Conservation (phyloP, 2,113 vertebrate species). For the Ariopsis seemanni region DNA sequence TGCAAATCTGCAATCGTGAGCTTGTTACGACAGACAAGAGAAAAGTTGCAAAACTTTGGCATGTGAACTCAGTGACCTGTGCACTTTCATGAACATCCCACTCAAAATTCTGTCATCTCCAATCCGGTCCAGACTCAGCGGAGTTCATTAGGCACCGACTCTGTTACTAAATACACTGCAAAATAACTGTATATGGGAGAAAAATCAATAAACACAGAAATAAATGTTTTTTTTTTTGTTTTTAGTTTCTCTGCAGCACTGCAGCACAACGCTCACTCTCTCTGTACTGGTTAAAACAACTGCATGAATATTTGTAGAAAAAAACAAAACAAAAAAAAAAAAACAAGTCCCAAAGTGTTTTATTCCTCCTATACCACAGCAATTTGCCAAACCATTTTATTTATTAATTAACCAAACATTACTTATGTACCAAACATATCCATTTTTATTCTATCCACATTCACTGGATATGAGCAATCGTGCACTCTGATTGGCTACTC, state of each 20-base stretch:
- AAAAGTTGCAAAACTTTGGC: neutral
- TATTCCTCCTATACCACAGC: neutral
- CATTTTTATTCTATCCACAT: too few species aligned
- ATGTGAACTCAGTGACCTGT: neutral
- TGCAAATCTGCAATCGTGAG: neutral
- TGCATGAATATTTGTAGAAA: neutral
- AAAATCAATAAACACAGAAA: slow-evolving; percentile 5
- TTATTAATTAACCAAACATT: too few species aligned
- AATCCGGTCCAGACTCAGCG: neutral
- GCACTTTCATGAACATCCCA: neutral
- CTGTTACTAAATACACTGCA: slow-evolving; percentile 1
- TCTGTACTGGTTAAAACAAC: neutral
- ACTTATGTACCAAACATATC: too few species aligned
- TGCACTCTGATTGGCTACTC: too few species aligned
- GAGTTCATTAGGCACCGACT: slow-evolving; percentile 5
- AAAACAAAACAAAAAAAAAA: too few species aligned
- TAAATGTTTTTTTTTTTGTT: neutral
- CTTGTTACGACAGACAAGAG: neutral
- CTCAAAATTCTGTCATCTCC: neutral
- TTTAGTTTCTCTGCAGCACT: neutral
- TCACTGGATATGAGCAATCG: too few species aligned
- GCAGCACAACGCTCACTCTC: neutral
- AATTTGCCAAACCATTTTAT: too few species aligned
- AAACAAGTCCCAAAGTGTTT: neutral
- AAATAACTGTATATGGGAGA: neutral